Conservation (phyloP, 2,797 vertebrate species). For the Trachops cirrhosus region DNA sequence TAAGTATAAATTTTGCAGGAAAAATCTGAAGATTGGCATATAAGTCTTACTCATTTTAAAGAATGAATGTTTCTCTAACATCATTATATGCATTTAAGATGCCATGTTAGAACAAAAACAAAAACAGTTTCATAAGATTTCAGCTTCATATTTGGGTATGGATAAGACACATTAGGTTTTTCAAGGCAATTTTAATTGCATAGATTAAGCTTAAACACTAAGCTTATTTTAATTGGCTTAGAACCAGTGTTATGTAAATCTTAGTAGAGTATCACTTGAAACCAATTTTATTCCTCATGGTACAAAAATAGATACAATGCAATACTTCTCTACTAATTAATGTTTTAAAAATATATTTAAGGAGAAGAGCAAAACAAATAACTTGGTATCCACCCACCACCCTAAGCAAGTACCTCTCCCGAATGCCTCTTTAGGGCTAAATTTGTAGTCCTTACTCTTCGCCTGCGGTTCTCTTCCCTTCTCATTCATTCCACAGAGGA, state of each 20-base stretch:
- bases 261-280: constrained; percentile 47
- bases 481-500: constrained; percentile 17
- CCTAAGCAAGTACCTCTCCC: constrained; percentile 15
- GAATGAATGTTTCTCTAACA: background rate
- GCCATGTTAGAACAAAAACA: background rate
- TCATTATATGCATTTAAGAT: constrained; percentile 20
- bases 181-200: background rate
- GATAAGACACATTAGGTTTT: constrained; percentile 13
- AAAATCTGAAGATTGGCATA: background rate
- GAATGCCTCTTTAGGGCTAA: background rate
- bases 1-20: background rate
- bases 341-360: constrained; percentile 62
- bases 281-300: constrained; percentile 57
- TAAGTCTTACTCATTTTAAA: constrained; percentile 14
- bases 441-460: background rate
- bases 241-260: constrained; percentile 48
- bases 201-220: constrained; percentile 40
- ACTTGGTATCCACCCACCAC: constrained; percentile 38
- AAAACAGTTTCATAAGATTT: constrained; percentile 13
- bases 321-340: constrained; percentile 63
- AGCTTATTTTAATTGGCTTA: constrained; percentile 50
- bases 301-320: constrained; percentile 62
- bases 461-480: background rate
- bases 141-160: background rate
- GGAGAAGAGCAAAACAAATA: constrained; percentile 60